Evolutionary conservation across 2,113 vertebrate genomes (phyloP), one percentile per base, ranked within the genome.

Genomic region (Tupaia chinensis): DNA sequence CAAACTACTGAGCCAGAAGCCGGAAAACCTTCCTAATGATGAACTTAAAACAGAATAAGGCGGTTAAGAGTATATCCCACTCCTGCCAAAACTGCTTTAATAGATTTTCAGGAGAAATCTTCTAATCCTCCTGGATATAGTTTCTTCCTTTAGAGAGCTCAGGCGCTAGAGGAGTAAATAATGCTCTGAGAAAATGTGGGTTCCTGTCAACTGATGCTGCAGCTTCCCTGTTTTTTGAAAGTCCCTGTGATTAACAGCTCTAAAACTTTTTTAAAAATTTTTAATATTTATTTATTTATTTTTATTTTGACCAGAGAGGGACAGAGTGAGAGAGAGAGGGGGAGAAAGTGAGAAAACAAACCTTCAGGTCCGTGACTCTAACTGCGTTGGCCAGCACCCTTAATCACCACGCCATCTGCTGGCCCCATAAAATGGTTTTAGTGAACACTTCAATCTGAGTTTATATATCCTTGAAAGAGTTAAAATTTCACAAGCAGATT

Each of bases 401-500:
- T 44, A 5, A 44, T 44, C 44, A 44, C 44, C 44, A 44, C 44
- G 5, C 44, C 44, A 44, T 44, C 44, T 44, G 44, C 44, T 44
- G 44, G 44, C 44, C 44, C 44, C 44, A 3, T 44, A 44, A 44
- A 93, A 91, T 94, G 68, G 79, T 94, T 95, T 93, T 95, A 89
- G 97, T 95, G 80, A 97, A 72, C 13, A 2, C 22, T 92, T 97
- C 29, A 61, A 66, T 77, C 69, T 83, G 91, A 73, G 58, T 89
- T 96, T 91, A 86, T 53, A 76, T 56, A 79, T 63, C 19, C 83
- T 92, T 94, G 81, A 95, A 94, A 94, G 93, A 94, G 92, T 92
- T 91, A 96, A 83, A 72, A 61, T 95, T 88, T 94, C 15, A 60
- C 63, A 65, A 76, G 82, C 74, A 84, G 65, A 53, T 60, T 94